phyloP scores from a whole-genome alignment of 2,888 invertebrate species.

The Crematogaster levior region DNA sequence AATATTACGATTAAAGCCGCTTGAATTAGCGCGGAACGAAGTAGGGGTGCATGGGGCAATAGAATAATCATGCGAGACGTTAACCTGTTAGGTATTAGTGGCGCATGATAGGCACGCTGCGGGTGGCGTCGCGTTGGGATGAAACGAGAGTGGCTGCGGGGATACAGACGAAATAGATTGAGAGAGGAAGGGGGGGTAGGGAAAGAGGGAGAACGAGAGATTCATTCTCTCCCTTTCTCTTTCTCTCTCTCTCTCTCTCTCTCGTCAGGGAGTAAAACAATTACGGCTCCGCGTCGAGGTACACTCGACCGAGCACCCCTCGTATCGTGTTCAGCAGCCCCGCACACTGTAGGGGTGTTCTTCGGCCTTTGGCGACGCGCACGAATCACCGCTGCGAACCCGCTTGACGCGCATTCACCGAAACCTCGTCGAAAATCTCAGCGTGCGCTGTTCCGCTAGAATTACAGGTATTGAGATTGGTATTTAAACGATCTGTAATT shows the following conservation, averaged over 20 bases:
- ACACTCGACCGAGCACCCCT: conserved; percentile 84
- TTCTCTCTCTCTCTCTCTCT: conserved; percentile 7
- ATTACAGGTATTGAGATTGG: conserved; percentile 22
- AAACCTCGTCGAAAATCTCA: conserved; percentile 54
- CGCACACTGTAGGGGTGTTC: conserved; percentile 70
- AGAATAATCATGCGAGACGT: conserved; percentile 78
- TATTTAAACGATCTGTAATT: conserved; percentile 4
- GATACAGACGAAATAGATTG: conserved; percentile 82
- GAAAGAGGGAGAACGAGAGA: not conserved
- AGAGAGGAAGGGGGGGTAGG: conserved; percentile 75
- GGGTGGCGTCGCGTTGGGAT: conserved; percentile 83
- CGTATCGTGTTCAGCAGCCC: conserved; percentile 69
- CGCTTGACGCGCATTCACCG: conserved; percentile 51
- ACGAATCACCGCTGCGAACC: conserved; percentile 59
- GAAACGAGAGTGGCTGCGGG: conserved; percentile 82
- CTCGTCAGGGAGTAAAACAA: conserved; percentile 83
- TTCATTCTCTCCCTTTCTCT: conserved; percentile 18
- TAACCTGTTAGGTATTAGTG: conserved; percentile 84
- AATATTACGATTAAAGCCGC: conserved; percentile 60
- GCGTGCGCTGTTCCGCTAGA: conserved; percentile 22
- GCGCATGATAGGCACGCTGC: conserved; percentile 83
- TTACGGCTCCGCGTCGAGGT: conserved; percentile 82
- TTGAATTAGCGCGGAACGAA: conserved; percentile 63
- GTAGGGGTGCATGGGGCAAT: conserved; percentile 69
- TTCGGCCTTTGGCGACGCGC: conserved; percentile 72